phyloP scores from a whole-genome alignment of 2,888 invertebrate species.

The Epinotia brunnichana region DNA sequence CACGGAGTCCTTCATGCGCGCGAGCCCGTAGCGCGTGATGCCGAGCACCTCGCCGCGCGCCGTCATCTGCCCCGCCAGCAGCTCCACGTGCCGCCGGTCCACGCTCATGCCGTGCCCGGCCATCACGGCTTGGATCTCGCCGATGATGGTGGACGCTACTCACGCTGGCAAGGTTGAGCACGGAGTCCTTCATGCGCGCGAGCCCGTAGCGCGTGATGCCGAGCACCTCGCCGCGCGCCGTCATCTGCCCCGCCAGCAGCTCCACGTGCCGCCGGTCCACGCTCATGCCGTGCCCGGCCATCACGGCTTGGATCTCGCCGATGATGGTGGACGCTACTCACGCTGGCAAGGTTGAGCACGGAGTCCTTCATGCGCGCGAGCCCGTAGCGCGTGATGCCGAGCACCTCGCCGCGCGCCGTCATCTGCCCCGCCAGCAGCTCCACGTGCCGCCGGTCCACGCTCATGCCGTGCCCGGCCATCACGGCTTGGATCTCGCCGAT shows the following conservation, averaged over 20 bases:
- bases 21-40: too few relatives aligned
- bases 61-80: too few relatives aligned
- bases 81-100: conserved; percentile 97
- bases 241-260: conserved; percentile 99
- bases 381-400: conserved; percentile 98
- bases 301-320: conserved; percentile 97
- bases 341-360: conserved; percentile 97
- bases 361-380: conserved; percentile 99
- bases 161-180: conserved; percentile 96
- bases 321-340: conserved; percentile 91
- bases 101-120: conserved; percentile 99
- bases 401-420: conserved; percentile 98
- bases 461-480: conserved; percentile 99
- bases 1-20: too few relatives aligned
- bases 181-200: conserved; percentile 99
- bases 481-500: conserved; percentile 98
- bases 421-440: conserved; percentile 99
- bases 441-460: conserved; percentile 97
- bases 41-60: too few relatives aligned
- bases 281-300: conserved; percentile 99
- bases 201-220: conserved; percentile 99
- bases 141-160: conserved; percentile 91
- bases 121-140: conserved; percentile 98
- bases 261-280: conserved; percentile 98
- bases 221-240: conserved; percentile 97